Evolutionary conservation across 2,888 invertebrate genomes (phyloP).

Genomic region (Cerastis rubricosa): DNA sequence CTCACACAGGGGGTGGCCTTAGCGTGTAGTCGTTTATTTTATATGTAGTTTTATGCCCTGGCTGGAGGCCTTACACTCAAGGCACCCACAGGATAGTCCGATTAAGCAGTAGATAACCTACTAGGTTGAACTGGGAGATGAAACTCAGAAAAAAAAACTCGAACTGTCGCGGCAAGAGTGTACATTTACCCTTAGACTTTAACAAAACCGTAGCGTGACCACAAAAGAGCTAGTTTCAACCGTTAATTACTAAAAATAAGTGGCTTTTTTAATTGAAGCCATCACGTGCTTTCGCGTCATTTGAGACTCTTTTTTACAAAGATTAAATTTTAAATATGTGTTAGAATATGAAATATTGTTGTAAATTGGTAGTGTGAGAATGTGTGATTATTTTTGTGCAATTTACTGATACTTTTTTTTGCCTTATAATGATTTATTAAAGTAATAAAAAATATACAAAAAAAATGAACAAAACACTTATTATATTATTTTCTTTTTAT

Average conservation of each 20-base stretch:
- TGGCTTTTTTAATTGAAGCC: constrained; percentile 49
- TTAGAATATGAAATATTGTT: constrained; percentile 20
- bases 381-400: not conserved
- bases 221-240: constrained; percentile 30
- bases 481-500: too few species aligned
- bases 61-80: too few species aligned
- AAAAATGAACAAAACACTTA: too few species aligned
- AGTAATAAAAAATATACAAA: not conserved
- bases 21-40: too few species aligned
- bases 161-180: not conserved
- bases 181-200: constrained; percentile 3
- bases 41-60: too few species aligned
- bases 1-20: too few species aligned
- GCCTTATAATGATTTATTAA: not conserved
- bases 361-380: constrained; percentile 9
- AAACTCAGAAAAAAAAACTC: too few species aligned
- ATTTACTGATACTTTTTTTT: not conserved
- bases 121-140: too few species aligned
- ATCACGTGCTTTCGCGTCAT: constrained; percentile 45
- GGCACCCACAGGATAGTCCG: too few species aligned
- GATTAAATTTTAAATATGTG: constrained; percentile 8
- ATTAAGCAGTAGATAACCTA: too few species aligned
- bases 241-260: constrained; percentile 60
- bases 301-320: constrained; percentile 16
- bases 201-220: constrained; percentile 61